Evolutionary conservation across 2,888 invertebrate genomes (phyloP).

Genomic region (Cenopis cana): DNA sequence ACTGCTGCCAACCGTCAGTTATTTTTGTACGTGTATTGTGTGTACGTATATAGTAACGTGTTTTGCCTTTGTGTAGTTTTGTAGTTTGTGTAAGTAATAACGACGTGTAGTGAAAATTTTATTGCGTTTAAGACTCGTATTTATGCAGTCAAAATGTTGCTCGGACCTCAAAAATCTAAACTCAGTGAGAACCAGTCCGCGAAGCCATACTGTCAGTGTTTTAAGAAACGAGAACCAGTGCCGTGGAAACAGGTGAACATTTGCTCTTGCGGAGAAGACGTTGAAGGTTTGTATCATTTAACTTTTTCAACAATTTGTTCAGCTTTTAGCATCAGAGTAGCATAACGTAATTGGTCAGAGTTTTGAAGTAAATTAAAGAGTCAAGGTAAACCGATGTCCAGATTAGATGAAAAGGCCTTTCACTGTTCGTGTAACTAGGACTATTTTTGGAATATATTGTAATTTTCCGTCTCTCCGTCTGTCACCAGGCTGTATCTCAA

Average conservation of each 20-base stretch:
- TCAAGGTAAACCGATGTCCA: background rate
- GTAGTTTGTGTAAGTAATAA: conserved; percentile 17
- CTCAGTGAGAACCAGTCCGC: conserved; percentile 52
- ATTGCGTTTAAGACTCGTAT: conserved; percentile 5
- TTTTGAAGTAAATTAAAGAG: background rate
- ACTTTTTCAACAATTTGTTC: background rate
- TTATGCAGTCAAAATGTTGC: conserved; percentile 41
- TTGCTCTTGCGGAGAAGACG: conserved; percentile 84
- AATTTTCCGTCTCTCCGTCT: too few species aligned
- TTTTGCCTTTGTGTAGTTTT: conserved; percentile 32
- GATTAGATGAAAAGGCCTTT: conserved; percentile 5
- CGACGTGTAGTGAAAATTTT: conserved; percentile 21
- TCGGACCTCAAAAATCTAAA: conserved; percentile 35
- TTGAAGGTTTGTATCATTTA: conserved; percentile 59
- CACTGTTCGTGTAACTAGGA: background rate
- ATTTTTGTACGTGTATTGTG: background rate
- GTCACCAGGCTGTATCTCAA: too few species aligned
- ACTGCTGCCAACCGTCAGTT: conserved; percentile 44
- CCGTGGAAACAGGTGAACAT: conserved; percentile 61
- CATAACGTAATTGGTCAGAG: background rate
- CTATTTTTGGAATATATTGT: conserved; percentile 1
- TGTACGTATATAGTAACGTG: background rate
- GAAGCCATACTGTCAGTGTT: conserved; percentile 73
- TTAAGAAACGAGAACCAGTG: conserved; percentile 60
- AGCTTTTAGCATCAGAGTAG: background rate